Evolutionary conservation across 2,888 invertebrate genomes (phyloP).

Genomic region (Nasonovia ribisnigri): DNA sequence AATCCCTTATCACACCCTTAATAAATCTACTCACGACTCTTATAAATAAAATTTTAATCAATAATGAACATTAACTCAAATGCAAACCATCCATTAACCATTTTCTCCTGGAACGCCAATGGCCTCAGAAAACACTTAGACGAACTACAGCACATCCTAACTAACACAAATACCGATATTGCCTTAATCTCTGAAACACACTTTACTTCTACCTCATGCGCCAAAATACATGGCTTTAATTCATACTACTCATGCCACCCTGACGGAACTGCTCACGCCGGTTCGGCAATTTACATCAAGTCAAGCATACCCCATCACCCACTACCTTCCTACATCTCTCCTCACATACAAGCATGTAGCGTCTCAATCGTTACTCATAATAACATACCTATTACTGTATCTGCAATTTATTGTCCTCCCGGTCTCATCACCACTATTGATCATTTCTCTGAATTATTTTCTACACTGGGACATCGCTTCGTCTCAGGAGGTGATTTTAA

Average conservation of each 20-base stretch:
- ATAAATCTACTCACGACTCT: constrained; percentile 13
- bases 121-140: too few relatives aligned
- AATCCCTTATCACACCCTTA: constrained; percentile 15
- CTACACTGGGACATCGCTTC: constrained; percentile 11
- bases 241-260: background rate
- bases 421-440: constrained; percentile 15
- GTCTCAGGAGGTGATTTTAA: too few relatives aligned
- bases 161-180: background rate
- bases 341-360: constrained; percentile 27
- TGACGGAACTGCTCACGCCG: background rate
- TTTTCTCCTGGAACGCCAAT: constrained; percentile 15
- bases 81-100: constrained; percentile 20
- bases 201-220: constrained; percentile 7
- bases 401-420: constrained; percentile 24
- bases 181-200: too few relatives aligned
- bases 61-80: constrained; percentile 3
- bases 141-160: too few relatives aligned
- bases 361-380: constrained; percentile 27
- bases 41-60: background rate
- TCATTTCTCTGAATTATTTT: constrained; percentile 4
- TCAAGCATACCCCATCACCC: constrained; percentile 13
- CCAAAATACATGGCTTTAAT: constrained; percentile 14
- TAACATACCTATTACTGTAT: constrained; percentile 35
- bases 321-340: constrained; percentile 19
- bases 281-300: too few relatives aligned